Evolutionary conservation across 2,888 invertebrate genomes (phyloP).

Genomic region (Alloscopus bannaensis): DNA sequence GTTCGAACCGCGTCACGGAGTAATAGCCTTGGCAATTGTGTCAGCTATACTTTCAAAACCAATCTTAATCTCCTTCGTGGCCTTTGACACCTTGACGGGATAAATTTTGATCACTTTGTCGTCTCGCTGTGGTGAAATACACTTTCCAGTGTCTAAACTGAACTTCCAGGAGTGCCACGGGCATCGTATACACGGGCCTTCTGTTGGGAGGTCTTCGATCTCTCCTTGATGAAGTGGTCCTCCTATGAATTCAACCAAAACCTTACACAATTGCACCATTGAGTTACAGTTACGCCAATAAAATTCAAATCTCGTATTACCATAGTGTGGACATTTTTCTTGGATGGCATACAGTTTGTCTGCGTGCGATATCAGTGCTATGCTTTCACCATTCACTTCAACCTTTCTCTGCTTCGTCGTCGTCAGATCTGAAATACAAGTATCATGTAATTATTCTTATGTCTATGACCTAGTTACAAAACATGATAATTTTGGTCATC

Average conservation of each 20-base stretch:
- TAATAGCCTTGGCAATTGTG: conserved; percentile 34
- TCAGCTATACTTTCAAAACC: conserved; percentile 68
- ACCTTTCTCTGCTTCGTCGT: conserved; percentile 61
- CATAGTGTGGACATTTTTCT: conserved; percentile 71
- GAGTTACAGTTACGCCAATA: background rate
- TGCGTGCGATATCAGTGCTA: conserved; percentile 62
- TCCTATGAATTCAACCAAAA: conserved; percentile 48
- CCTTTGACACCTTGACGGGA: conserved; percentile 62
- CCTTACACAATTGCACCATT: background rate
- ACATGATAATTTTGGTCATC: no score
- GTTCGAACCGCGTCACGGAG: conserved; percentile 16
- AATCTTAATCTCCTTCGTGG: conserved; percentile 60
- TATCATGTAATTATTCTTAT: no score
- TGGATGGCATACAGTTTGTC: conserved; percentile 68
- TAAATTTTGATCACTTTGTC: conserved; percentile 59
- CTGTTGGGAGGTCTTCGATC: conserved; percentile 68
- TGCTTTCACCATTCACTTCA: conserved; percentile 67
- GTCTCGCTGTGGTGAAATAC: conserved; percentile 67
- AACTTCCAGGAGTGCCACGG: conserved; percentile 73
- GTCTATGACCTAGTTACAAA: no score
- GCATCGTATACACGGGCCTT: conserved; percentile 68
- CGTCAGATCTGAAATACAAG: conserved; percentile 45
- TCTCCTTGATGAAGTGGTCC: conserved; percentile 69
- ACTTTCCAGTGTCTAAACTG: conserved; percentile 67
- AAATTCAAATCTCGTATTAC: conserved; percentile 40